phyloP scores from a whole-genome alignment of 1,140 invertebrate species.

The Tribolium madens region DNA sequence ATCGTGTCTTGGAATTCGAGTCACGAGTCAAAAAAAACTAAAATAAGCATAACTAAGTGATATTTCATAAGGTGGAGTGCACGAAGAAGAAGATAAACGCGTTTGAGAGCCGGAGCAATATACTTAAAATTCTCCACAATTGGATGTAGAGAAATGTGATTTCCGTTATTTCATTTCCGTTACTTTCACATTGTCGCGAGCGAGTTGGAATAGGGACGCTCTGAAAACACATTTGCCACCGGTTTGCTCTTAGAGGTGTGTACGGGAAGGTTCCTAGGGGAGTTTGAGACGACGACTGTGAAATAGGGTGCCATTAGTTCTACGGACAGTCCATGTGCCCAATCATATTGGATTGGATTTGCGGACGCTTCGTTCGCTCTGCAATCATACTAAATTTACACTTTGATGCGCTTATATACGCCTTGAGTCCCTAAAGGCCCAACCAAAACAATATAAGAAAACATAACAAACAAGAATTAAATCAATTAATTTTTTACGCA shows the following conservation, averaged over 20 bases:
- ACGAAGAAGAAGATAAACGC: conserved; percentile 41
- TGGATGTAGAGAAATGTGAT: conserved; percentile 46
- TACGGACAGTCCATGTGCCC: conserved; percentile 40
- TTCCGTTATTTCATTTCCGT: conserved; percentile 46
- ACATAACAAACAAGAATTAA: too few species aligned
- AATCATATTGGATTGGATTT: conserved; percentile 41
- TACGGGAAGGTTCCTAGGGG: conserved; percentile 12
- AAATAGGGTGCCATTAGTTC: conserved; percentile 38
- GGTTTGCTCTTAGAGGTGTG: conserved; percentile 32
- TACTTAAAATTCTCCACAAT: conserved; percentile 46
- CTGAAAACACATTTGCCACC: conserved; percentile 39
- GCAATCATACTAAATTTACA: conserved; percentile 39
- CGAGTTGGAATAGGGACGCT: not conserved
- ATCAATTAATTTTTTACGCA: too few species aligned
- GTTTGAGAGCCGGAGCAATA: conserved; percentile 22
- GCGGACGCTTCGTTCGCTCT: conserved; percentile 16
- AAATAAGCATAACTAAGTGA: conserved; percentile 42
- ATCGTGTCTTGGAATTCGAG: too few species aligned
- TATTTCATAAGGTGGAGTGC: conserved; percentile 41
- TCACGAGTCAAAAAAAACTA: conserved; percentile 6
- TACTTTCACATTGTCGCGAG: conserved; percentile 42
- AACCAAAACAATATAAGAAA: not conserved
- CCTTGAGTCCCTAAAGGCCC: not conserved
- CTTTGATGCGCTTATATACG: conserved; percentile 27
- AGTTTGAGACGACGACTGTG: conserved; percentile 6